A percentile compares a stretch with the other conserved stretches of the same genome.
phyloP scores from a whole-genome alignment of 2,113 vertebrate species.

The Sminthopsis crassicaudata region DNA sequence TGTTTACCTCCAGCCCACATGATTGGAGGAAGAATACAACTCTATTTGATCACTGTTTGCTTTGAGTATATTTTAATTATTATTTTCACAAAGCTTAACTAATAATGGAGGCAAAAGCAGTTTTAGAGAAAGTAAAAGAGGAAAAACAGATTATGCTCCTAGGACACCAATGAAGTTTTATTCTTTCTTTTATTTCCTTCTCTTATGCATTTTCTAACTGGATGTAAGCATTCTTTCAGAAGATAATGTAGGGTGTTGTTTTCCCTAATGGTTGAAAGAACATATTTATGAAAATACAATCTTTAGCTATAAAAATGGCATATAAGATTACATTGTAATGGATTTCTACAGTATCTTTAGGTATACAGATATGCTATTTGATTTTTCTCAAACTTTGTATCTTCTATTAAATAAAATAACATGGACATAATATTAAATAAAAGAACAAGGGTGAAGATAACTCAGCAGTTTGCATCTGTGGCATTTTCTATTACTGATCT shows the following conservation, averaged over 20 bases:
- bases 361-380: constrained; percentile 43
- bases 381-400: constrained; percentile 54
- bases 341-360: constrained; percentile 66
- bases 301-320: constrained; percentile 36
- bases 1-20: neutral
- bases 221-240: constrained; percentile 53
- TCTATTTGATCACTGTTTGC: neutral
- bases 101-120: constrained; percentile 11
- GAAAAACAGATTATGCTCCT: constrained; percentile 24
- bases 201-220: constrained; percentile 33
- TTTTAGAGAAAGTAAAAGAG: constrained; percentile 41
- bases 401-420: constrained; percentile 72
- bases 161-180: constrained; percentile 28
- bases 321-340: constrained; percentile 51
- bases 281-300: constrained; percentile 59
- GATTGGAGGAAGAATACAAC: neutral
- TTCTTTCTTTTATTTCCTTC: constrained; percentile 18
- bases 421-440: constrained; percentile 70
- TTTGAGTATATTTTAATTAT: constrained; percentile 50
- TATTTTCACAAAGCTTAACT: constrained; percentile 29
- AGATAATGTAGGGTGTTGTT: constrained; percentile 29
- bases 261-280: constrained; percentile 59
- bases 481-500: constrained; percentile 69
- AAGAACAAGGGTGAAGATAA: constrained; percentile 67
- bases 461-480: constrained; percentile 48